Evolutionary conservation across 1,140 invertebrate species (phyloP), one percentile per base, ranked within the genome.

Genomic region (Drosophila funebris): DNA sequence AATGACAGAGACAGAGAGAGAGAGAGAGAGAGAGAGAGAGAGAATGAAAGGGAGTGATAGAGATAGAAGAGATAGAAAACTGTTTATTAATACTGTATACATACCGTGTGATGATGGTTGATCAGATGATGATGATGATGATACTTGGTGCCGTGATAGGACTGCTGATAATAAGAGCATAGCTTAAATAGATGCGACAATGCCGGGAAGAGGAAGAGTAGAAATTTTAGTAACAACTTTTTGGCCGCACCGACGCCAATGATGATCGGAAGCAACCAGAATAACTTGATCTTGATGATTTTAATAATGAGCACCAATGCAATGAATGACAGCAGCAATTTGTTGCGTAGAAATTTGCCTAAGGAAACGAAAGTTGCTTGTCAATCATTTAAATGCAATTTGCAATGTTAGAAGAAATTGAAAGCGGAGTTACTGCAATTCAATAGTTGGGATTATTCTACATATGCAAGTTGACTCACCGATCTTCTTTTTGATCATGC

Each of bases 131-230:
- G 96, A 90, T 96, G 96, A 85, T 96, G 96, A 73, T 96, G 96
- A 81, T 96, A 95, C 74, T 94, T 95, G 77, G 96, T 96, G n/a
- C 95, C 92, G 64, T 96, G 94, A 73, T 93, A 93, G 61, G 94
- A 94, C 54, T 94, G 94, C 62, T 96, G 95, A 76, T 96, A 96
- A 92, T 95, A 96, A 8, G 96, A 95, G 90, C 96, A 97, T 1
- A 96, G 92, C 87, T 96, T 97, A 92, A 97, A 97, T 67, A 97
- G 93, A 84, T 96, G 96, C 50, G 95, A 94, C 37, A 97, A 92
- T 0, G 96, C 95, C 0, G 96, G 96, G 84, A 97, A 96, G 4
- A 97, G 83, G 93, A 97, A 97, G 1, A 97, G 93, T 14, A 97
- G 88, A 27, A 96, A 92, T 80, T 97, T 97, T 3, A 97, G 92